Conservation (phyloP, 2,888 invertebrate genomes). For the Thecophora atra region DNA sequence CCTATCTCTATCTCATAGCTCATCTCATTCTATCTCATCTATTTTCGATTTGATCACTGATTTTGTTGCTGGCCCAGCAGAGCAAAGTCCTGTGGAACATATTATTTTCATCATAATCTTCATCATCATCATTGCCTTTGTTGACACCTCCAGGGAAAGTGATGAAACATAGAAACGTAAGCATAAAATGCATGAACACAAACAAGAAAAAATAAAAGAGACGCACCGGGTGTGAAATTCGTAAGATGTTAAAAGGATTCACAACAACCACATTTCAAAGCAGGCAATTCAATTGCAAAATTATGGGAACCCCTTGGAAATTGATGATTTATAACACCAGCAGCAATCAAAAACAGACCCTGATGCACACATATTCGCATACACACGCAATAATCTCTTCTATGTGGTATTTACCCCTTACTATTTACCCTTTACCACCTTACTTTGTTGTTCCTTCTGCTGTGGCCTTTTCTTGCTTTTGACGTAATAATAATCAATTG, state of each 20-base stretch:
- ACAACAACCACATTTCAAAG: no score
- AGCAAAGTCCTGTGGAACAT: slow-evolving; percentile 70
- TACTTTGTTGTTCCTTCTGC: slow-evolving; percentile 6
- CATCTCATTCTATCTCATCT: no score
- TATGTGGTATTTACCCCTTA: background rate
- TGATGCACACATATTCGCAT: slow-evolving; percentile 28
- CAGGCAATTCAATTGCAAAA: slow-evolving; percentile 63
- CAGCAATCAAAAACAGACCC: slow-evolving; percentile 16
- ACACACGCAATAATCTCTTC: background rate
- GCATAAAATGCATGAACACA: slow-evolving; percentile 8
- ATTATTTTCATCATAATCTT: background rate
- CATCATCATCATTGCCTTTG: background rate
- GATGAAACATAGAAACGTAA: slow-evolving; percentile 26
- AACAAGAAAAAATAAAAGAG: slow-evolving; percentile 4
- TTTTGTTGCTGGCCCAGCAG: slow-evolving; percentile 79
- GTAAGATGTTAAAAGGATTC: slow-evolving; percentile 8
- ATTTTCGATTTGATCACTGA: slow-evolving; percentile 77
- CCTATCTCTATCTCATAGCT: no score
- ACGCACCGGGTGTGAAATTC: background rate
- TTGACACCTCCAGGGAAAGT: slow-evolving; percentile 12
- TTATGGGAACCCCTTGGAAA: slow-evolving; percentile 53
- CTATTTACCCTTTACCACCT: background rate
- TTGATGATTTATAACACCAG: slow-evolving; percentile 46
- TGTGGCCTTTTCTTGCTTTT: background rate
- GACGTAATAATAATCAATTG: background rate